Evolutionary conservation across 2,797 vertebrate genomes (phyloP).

Genomic region (Oreochromis mossambicus): DNA sequence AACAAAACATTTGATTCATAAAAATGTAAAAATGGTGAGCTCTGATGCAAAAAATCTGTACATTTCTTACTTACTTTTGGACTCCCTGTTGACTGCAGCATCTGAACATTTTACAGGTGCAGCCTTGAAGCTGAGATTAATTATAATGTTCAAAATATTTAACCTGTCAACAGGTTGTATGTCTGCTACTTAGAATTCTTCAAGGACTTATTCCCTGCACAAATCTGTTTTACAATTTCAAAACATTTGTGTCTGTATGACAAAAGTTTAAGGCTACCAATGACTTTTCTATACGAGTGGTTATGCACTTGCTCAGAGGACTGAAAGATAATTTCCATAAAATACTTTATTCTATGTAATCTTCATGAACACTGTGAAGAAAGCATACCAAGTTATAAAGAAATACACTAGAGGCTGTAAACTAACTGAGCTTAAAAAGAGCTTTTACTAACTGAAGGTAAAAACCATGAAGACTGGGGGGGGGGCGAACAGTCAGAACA

Average conservation of each 20-base stretch:
- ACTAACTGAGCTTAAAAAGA: background rate
- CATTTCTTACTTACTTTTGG: slow-evolving; percentile 22
- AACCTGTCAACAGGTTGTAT: background rate
- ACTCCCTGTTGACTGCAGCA: background rate
- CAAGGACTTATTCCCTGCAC: background rate
- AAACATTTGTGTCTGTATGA: background rate
- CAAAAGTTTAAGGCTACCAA: background rate
- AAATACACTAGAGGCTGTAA: background rate
- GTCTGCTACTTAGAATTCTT: background rate
- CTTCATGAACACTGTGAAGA: background rate
- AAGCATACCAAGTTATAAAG: background rate
- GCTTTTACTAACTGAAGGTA: background rate
- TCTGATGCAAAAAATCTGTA: slow-evolving; percentile 28
- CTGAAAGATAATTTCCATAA: background rate
- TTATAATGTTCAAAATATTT: background rate
- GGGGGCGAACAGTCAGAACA: background rate
- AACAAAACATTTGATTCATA: slow-evolving; percentile 19
- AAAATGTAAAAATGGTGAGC: slow-evolving; percentile 12
- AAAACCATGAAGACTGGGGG: background rate
- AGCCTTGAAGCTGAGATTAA: background rate
- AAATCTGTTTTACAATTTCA: background rate
- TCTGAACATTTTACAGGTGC: background rate
- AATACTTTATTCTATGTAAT: background rate
- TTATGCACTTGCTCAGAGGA: background rate
- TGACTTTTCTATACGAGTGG: background rate